A percentile compares a stretch with the other conserved stretches of the same genome.
These are phyloP conservation scores for Altica lythri DNA, from an alignment of 2,888 invertebrate species.

Conservation along the genomic window DNA sequence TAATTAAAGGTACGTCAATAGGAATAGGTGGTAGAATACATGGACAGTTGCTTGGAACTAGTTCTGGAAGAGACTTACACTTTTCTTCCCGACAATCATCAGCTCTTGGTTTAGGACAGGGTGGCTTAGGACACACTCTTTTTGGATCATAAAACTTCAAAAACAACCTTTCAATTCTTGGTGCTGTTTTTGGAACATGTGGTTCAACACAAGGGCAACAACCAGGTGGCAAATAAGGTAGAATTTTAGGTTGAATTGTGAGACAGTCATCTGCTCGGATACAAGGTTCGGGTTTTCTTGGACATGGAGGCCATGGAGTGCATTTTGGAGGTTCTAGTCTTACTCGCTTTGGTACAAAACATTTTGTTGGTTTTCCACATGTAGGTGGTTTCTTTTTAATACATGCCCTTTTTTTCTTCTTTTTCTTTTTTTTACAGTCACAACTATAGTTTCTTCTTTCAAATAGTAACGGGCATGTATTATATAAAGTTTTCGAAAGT, in stretches of 20 bases:
- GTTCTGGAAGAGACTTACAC: slow-evolving; percentile 27
- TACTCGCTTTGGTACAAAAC: slow-evolving; percentile 26
- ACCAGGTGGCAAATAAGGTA: slow-evolving; percentile 31
- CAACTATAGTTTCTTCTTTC: no score
- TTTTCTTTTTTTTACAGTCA: no score
- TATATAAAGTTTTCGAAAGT: no score
- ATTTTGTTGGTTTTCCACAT: slow-evolving; percentile 13
- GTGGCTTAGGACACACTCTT: slow-evolving; percentile 24
- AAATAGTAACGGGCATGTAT: no score
- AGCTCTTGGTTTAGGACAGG: slow-evolving; percentile 26
- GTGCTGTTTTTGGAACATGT: slow-evolving; percentile 23
- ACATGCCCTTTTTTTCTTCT: no score
- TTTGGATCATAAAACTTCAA: slow-evolving; percentile 35
- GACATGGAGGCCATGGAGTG: slow-evolving; percentile 16
- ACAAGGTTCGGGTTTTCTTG: slow-evolving; percentile 11
- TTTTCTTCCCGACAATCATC: slow-evolving; percentile 25
- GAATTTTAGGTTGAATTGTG: slow-evolving; percentile 27
- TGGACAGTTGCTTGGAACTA: slow-evolving; percentile 31
- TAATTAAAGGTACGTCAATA: slow-evolving; percentile 32
- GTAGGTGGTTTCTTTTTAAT: not conserved
- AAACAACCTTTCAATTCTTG: slow-evolving; percentile 33
- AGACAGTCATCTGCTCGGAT: slow-evolving; percentile 27
- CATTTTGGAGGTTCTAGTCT: slow-evolving; percentile 20
- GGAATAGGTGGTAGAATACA: slow-evolving; percentile 38
- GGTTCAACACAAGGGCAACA: slow-evolving; percentile 39